Percentiles rank a stretch among this genome's conserved stretches.
phyloP scores from a whole-genome alignment of 1,140 invertebrate species.

The Penaeus chinensis region DNA sequence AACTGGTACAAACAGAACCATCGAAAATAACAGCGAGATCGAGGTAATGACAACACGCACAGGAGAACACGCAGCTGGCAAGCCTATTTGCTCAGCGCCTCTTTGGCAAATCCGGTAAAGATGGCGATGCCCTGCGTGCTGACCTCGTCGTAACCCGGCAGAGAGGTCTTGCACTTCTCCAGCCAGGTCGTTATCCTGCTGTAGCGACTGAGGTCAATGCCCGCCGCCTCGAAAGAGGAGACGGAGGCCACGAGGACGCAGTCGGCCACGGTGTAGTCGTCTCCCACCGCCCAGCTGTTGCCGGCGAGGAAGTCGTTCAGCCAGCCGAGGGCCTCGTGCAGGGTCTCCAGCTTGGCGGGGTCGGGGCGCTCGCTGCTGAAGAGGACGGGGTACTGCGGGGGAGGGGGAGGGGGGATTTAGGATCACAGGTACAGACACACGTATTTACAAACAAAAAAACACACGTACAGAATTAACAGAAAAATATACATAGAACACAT shows the following conservation, averaged over 20 bases:
- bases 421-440: not conserved
- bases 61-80: too few species aligned
- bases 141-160: conserved; percentile 75
- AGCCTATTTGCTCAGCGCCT: too few species aligned
- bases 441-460: too few species aligned
- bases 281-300: conserved; percentile 65
- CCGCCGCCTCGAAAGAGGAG: conserved; percentile 63
- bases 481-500: conserved; percentile 20
- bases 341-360: conserved; percentile 47
- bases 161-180: conserved; percentile 75
- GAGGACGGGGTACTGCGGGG: conserved; percentile 51
- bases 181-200: conserved; percentile 77
- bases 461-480: too few species aligned
- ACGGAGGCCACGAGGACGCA: conserved; percentile 65
- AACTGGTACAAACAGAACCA: too few species aligned
- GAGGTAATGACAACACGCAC: too few species aligned
- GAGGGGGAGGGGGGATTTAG: not conserved
- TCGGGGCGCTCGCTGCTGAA: conserved; percentile 34
- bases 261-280: conserved; percentile 67
- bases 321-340: conserved; percentile 63
- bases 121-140: not conserved
- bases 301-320: conserved; percentile 64
- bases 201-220: conserved; percentile 69
- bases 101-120: conserved; percentile 3
- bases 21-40: too few species aligned